phyloP scores from a whole-genome alignment of 2,113 vertebrate genomes.

The Orycteropus afer region DNA sequence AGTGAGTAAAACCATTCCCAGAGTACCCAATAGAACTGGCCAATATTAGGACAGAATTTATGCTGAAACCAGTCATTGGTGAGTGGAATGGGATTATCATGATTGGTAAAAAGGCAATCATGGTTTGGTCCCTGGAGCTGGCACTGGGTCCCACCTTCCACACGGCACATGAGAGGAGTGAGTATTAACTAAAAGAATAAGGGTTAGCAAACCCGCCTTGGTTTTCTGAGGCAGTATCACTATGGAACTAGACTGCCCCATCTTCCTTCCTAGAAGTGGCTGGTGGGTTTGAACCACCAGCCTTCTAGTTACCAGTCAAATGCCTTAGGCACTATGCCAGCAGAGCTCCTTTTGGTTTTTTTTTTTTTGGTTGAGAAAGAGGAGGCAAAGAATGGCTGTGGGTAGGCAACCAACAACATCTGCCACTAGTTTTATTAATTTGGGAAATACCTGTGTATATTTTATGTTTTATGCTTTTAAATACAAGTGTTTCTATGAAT shows the following conservation, averaged over 20 bases:
- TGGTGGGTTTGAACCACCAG: too few species aligned
- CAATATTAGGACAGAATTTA: not conserved
- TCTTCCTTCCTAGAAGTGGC: too few species aligned
- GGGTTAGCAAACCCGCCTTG: too few species aligned
- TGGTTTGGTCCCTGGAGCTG: not conserved
- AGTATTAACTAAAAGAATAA: not conserved
- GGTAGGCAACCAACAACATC: not conserved
- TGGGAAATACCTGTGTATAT: not conserved
- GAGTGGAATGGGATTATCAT: not conserved
- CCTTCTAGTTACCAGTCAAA: too few species aligned
- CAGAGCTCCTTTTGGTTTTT: too few species aligned
- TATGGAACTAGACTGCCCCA: too few species aligned
- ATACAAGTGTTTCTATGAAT: not conserved
- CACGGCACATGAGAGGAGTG: not conserved
- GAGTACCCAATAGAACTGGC: not conserved
- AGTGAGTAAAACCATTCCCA: not conserved
- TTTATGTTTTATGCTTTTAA: conserved; percentile 6
- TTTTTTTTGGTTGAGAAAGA: not conserved
- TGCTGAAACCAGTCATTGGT: not conserved
- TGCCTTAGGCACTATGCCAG: too few species aligned
- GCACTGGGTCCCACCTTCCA: not conserved
- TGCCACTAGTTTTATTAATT: not conserved
- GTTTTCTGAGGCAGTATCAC: too few species aligned
- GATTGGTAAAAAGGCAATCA: not conserved
- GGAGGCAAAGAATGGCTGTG: not conserved